These are phyloP conservation scores for Theocolax elegans DNA, from an alignment of 1,140 invertebrate species.

Conservation along the genomic window DNA sequence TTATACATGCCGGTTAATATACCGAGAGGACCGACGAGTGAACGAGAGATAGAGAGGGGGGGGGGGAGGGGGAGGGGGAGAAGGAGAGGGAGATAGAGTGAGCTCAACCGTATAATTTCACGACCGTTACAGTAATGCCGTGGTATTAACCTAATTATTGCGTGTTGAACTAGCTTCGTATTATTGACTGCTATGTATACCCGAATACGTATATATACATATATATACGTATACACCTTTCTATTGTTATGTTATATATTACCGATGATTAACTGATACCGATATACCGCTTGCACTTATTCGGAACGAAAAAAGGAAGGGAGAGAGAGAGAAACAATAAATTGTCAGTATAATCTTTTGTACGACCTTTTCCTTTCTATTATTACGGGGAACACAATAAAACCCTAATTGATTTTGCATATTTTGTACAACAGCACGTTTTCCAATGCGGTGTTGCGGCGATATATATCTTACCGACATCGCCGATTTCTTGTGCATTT, in stretches of 20 bases:
- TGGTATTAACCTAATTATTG: conserved; percentile 41
- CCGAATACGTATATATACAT: not conserved
- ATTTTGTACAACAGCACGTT: not conserved
- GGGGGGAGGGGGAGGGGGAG: not conserved
- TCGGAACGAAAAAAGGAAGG: not conserved
- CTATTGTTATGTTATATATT: conserved; percentile 34
- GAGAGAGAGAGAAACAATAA: not conserved
- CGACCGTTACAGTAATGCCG: conserved; percentile 27
- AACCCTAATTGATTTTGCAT: too few species aligned
- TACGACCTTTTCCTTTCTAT: not conserved
- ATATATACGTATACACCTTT: not conserved
- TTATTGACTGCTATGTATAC: conserved; percentile 19
- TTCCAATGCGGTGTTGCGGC: not conserved
- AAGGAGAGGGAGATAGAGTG: not conserved
- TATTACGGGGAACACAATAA: not conserved
- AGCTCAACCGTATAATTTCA: conserved; percentile 22
- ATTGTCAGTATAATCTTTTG: not conserved
- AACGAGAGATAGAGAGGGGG: too few species aligned
- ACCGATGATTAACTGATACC: not conserved
- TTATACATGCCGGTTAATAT: too few species aligned
- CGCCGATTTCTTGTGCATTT: too few species aligned
- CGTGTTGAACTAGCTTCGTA: conserved; percentile 13
- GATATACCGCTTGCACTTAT: not conserved
- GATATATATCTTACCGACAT: too few species aligned
- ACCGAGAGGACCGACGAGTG: too few species aligned